These are phyloP conservation scores for Oenanthe oenanthe DNA, from an alignment of 2,113 vertebrate genomes.

Conservation along the genomic window DNA sequence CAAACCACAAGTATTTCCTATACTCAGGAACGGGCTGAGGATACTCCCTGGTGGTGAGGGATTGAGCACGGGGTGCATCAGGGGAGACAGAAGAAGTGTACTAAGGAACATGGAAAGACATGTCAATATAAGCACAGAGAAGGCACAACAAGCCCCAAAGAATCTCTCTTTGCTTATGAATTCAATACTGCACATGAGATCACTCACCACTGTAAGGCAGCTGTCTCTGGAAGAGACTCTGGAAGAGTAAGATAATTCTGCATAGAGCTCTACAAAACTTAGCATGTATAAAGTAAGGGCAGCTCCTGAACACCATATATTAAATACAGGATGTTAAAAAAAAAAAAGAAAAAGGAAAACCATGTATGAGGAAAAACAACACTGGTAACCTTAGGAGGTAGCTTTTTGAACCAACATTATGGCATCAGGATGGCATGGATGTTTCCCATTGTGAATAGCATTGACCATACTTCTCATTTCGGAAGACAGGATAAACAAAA, in stretches of 20 bases:
- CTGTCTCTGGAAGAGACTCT: neutral
- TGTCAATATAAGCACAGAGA: neutral
- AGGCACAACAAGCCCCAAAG: neutral
- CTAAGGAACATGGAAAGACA: neutral
- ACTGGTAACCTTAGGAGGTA: neutral
- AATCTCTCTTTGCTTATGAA: neutral
- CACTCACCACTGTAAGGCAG: neutral
- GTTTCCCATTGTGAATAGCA: neutral
- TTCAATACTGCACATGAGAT: neutral
- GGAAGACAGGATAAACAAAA: neutral
- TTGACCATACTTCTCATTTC: neutral
- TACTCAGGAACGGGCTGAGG: neutral
- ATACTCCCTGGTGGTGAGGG: neutral
- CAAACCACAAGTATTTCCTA: neutral
- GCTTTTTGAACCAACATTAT: neutral
- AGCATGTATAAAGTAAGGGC: neutral
- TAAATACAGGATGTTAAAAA: neutral
- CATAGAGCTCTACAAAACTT: neutral
- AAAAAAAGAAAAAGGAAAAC: neutral
- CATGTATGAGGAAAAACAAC: neutral
- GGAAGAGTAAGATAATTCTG: neutral
- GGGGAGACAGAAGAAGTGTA: neutral
- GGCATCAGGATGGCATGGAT: neutral
- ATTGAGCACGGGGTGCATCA: rapidly evolving
- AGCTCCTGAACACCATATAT: neutral